Evolutionary conservation across 2,888 invertebrate species (phyloP).

Genomic region (Protonemura montana): DNA sequence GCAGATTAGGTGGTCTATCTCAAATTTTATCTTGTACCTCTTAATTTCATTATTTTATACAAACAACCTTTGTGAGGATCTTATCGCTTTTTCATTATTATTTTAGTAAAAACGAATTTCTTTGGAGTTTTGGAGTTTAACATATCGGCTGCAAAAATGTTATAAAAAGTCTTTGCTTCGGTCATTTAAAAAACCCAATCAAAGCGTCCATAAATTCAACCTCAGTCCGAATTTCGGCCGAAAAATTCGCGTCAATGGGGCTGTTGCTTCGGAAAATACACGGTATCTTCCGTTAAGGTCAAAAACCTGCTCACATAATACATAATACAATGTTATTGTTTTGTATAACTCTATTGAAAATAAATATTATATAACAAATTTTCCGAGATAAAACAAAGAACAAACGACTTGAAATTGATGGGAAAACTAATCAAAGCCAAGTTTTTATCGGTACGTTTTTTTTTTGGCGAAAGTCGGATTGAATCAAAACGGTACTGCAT

Average conservation of each 20-base stretch:
- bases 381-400: neutral
- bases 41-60: neutral
- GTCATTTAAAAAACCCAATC: neutral
- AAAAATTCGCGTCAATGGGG: neutral
- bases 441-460: neutral
- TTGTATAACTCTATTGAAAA: conserved; percentile 12
- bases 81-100: neutral
- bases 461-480: neutral
- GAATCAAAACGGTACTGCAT: neutral
- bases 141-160: conserved; percentile 15
- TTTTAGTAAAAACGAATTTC: neutral
- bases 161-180: conserved; percentile 16
- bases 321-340: neutral
- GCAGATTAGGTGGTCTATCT: neutral
- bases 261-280: neutral
- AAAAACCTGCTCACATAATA: neutral
- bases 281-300: neutral
- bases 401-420: conserved; percentile 8
- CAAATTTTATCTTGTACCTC: neutral
- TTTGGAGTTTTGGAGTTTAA: neutral
- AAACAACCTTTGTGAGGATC: neutral
- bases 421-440: neutral
- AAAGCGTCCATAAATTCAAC: neutral
- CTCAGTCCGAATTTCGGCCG: neutral
- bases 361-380: conserved; percentile 22